Evolutionary conservation across 2,113 vertebrate genomes (phyloP).

Genomic region (Tamias sibiricus): DNA sequence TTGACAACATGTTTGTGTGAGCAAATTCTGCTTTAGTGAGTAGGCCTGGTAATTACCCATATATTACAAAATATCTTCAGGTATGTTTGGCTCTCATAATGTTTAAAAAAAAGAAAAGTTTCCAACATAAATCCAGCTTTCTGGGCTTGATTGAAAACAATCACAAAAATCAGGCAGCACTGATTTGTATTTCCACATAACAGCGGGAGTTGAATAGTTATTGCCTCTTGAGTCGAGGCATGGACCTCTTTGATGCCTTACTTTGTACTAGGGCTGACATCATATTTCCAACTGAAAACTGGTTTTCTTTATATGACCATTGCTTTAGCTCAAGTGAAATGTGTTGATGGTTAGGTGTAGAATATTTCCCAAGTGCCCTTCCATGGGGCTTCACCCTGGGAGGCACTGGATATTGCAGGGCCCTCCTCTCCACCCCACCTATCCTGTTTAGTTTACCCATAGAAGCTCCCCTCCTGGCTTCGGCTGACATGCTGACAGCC

Average conservation of each 20-base stretch:
- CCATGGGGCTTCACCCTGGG: not conserved
- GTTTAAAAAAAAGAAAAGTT: not conserved
- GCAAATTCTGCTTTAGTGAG: not conserved
- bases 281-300: slow-evolving; percentile 14
- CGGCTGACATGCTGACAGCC: slow-evolving; percentile 46
- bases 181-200: not conserved
- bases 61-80: slow-evolving; percentile 29
- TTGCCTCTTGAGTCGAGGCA: not conserved
- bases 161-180: not conserved
- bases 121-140: slow-evolving; percentile 27
- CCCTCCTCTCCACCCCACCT: not conserved
- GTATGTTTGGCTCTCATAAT: not conserved
- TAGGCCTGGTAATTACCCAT: slow-evolving; percentile 22
- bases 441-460: slow-evolving; percentile 30
- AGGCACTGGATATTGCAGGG: not conserved
- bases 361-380: not conserved
- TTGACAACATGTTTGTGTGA: not conserved
- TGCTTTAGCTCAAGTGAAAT: not conserved
- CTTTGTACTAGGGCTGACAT: not conserved
- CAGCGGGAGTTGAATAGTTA: not conserved
- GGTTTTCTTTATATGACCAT: not conserved
- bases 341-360: not conserved
- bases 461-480: slow-evolving; percentile 45
- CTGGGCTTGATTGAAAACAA: not conserved
- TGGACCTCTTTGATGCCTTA: slow-evolving; percentile 25